Evolutionary conservation across 2,113 vertebrate genomes (phyloP).

Genomic region (Pitta sordida): DNA sequence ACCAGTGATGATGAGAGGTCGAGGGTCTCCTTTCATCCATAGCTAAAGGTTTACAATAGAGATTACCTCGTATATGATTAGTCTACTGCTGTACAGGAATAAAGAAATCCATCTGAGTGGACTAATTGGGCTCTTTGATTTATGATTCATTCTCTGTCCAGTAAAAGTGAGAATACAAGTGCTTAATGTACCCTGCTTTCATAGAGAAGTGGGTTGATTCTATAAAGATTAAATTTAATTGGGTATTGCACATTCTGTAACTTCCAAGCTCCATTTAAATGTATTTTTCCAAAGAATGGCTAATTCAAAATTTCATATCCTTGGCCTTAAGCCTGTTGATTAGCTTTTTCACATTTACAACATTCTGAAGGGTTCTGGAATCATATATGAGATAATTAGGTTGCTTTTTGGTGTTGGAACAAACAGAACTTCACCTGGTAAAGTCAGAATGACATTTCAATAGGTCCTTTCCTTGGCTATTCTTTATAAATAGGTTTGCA

Average conservation of each 20-base stretch:
- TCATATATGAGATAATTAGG: constrained; percentile 7
- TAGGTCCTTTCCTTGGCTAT: background rate
- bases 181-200: constrained; percentile 17
- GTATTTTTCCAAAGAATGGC: constrained; percentile 15
- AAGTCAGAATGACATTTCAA: constrained; percentile 47
- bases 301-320: constrained; percentile 54
- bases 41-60: constrained; percentile 27
- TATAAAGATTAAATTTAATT: constrained; percentile 43
- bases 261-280: constrained; percentile 7
- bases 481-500: constrained; percentile 15
- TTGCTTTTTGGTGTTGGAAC: background rate
- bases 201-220: background rate
- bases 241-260: background rate
- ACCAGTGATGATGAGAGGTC: background rate
- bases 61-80: constrained; percentile 50
- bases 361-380: constrained; percentile 20
- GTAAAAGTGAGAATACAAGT: constrained; percentile 37
- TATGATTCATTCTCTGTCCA: constrained; percentile 34
- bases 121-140: constrained; percentile 19
- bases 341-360: constrained; percentile 8
- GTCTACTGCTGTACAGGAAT: constrained; percentile 15
- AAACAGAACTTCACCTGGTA: constrained; percentile 31
- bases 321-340: constrained; percentile 5
- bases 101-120: constrained; percentile 46
- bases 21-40: constrained; percentile 10